Base-by-base conservation (phyloP, 2,113 vertebrate genomes). In the Panthera uncia region DNA sequence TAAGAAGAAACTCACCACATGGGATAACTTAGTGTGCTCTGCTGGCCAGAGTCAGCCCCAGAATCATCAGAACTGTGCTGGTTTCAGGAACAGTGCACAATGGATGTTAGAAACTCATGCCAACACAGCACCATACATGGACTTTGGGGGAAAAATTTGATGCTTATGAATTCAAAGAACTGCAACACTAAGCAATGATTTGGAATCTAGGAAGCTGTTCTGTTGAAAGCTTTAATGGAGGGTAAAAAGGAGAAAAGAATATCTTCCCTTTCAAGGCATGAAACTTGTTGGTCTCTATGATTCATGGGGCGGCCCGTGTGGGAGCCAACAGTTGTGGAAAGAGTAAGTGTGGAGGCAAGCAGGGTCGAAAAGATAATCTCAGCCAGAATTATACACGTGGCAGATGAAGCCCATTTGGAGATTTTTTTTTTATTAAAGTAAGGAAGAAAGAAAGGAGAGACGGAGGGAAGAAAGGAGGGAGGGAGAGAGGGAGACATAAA, bases 41-140 rank as follows among this genome's bases (percentile, higher is more conserved):
- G 81, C 23, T 38, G 36, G 92, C 45, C 33, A 48, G 63, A 71
- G 19, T 57, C 15, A 11, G 45, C 25, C 18, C 89, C n/a, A 31
- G 38, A 25, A 18, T 65, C 31, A 14, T 45, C 29, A 81, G 68
- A 31, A 7, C 21, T 50, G 29, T 52, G 38, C 73, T 73, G 74
- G 29, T 68, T 48, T 57, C 68, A 63, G 78, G 19, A 21, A 52
- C 31, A 31, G 4, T 5, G 4, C 8, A 31, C 11, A 41, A n/a
- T 31, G 1, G 33, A 19, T 33, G 3, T 21, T 23, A 45, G 36
- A 65, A 83, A 57, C 29, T 63, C 38, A 18, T 31, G 19, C 74
- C 25, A 19, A 27, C 10, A 19, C 0, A 48, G 33, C 1, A 31
- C 27, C 41, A 14, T 16, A 2, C 25, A 0, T 3, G 1, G 2